Base-by-base conservation (phyloP, 2,888 invertebrate species). In the Eurois occulta region DNA sequence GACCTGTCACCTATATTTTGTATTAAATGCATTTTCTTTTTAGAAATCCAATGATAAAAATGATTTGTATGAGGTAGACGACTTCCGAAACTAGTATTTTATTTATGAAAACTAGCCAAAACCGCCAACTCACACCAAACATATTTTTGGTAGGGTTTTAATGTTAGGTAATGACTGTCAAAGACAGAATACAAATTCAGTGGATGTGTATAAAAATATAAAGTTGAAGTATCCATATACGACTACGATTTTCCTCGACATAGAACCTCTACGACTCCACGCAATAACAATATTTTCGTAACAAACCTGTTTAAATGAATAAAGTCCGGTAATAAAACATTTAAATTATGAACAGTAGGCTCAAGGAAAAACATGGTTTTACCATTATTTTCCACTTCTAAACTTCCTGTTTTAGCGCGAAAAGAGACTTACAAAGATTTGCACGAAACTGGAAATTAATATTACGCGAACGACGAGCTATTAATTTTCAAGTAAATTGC, bases 401-500 rank as follows among this genome's bases (percentile, higher is more conserved):
- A 69, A 70, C 52, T 71, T 71, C 73, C 80, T 48, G 64, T 66
- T 58, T 32, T 60, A 48, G 13, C 48, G 64, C 71, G 48, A 75
- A 75, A 75, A 72, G 67, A 28, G 41, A 28, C 32, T 60, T 52
- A 64, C 58, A 79, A 79, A 75, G 62, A 83, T 79, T 75, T 70
- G 46, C 48, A 55, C 72, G 41, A 75, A 84, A 75, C 69, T 72
- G 16, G 65, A 52, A 48, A 85, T 78, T 73, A 75, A 77, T 78
- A 75, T 79, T 28, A 73, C 66, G 68, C 72, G 41, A 66, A 71
- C 72, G 41, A 66, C n/a, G 13, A 64, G 72, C 70, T 67, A 83
- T 75, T 65, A 32, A 64, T 78, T 80, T 58, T 28, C 66, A 74
- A 80, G 70, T 78, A 80, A 78, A 85, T 83, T 76, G 72, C 83